Conservation (phyloP, 2,113 vertebrate genomes). For the Pithys albifrons region DNA sequence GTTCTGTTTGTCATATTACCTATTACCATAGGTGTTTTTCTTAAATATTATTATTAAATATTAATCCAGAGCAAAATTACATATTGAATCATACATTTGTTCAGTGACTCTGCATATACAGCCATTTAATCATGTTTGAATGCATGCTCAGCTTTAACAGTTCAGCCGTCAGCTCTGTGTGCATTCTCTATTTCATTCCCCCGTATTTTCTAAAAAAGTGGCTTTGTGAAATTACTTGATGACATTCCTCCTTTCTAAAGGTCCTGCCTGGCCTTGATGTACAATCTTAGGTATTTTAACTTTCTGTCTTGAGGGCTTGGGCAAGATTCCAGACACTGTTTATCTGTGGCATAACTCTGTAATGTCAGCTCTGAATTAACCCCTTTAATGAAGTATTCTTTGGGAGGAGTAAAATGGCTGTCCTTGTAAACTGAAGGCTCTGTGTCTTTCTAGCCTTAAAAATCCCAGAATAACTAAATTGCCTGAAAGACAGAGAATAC, state of each 20-base stretch:
- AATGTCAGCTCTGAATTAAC: neutral
- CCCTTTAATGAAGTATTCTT: neutral
- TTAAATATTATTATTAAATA: slow-evolving; percentile 25
- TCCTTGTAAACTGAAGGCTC: neutral
- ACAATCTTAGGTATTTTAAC: neutral
- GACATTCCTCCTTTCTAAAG: neutral
- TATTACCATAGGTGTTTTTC: neutral
- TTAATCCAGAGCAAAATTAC: neutral
- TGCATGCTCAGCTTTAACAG: neutral
- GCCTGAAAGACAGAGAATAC: neutral
- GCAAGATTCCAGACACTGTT: neutral
- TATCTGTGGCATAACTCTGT: neutral
- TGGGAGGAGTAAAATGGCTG: neutral
- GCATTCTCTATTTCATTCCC: neutral
- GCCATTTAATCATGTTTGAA: neutral
- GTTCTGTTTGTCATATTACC: neutral
- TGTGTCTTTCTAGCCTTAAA: neutral
- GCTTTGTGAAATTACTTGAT: neutral
- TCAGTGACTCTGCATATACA: neutral
- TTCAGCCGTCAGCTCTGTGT: neutral
- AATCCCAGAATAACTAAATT: neutral
- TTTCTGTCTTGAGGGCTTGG: neutral
- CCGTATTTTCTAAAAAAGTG: neutral
- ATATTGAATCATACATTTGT: neutral
- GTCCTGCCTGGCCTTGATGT: neutral